Evolutionary conservation across 2,113 vertebrate species (phyloP).

Genomic region (Lagenorhynchus albirostris): DNA sequence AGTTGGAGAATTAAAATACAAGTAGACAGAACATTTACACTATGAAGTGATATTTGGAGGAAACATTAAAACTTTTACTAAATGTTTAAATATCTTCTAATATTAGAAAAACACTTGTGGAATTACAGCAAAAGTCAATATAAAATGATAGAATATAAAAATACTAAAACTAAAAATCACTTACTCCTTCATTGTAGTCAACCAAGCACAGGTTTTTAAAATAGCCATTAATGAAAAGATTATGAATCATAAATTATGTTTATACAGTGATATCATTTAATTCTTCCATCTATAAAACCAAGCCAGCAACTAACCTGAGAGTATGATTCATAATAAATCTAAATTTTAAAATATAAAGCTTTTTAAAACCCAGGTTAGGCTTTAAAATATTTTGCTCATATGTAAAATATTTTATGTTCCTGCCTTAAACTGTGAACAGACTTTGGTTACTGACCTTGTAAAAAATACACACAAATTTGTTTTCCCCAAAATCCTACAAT

Average conservation of each 20-base stretch:
- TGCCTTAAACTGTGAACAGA: not conserved
- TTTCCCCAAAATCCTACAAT: not conserved
- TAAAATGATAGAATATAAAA: not conserved
- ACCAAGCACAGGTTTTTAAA: not conserved
- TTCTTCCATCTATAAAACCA: not conserved
- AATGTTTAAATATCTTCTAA: not conserved
- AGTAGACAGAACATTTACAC: not conserved
- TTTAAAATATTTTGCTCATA: not conserved
- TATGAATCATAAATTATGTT: not conserved
- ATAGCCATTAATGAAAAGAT: not conserved
- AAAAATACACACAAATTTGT: not conserved
- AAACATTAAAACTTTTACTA: not conserved
- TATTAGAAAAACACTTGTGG: not conserved
- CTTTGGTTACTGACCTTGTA: not conserved
- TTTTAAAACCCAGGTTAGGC: not conserved
- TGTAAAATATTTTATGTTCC: not conserved
- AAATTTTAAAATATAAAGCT: not conserved
- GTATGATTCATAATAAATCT: not conserved
- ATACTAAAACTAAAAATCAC: not conserved
- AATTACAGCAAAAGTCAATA: not conserved
- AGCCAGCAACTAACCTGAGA: not conserved
- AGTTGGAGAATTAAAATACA: not conserved
- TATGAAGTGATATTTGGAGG: not conserved
- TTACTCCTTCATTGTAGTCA: not conserved
- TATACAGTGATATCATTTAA: not conserved